Base-by-base conservation (phyloP, 2,113 vertebrate species). In the Orcinus orca region DNA sequence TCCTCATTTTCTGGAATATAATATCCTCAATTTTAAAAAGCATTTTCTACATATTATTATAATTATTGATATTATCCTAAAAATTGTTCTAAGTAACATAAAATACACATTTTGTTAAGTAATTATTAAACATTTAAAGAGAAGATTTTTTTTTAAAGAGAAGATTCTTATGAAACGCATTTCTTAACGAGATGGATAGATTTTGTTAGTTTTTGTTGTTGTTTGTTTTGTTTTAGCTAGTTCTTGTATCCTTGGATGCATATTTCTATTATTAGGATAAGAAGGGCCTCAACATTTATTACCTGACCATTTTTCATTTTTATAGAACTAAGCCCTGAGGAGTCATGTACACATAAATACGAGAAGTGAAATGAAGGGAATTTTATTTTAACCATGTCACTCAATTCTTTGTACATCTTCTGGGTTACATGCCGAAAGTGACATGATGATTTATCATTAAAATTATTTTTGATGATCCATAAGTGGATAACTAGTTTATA, bases 301-400 rank as follows among this genome's bases (percentile, higher is more conserved):
- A 58, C 26, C 33, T 89, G 12, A 17, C 9, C 29, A 60, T 63
- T 65, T 96, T 96, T 92, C 29, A 92, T 33, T 96, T 89, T 90
- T 82, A 87, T 83, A 67, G 53, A 71, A 33, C 23, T 65, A 92
- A 82, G 4, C 50, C 8, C 44, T 96, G 44, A 93, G 36, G 44
- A 87, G 90, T 14, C 5, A 26, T 60, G 17, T 71, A 82, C 6
- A 77, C 53, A 82, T 73, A 63, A 77, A 73, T 84, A 77, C 47
- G 11, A 87, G 60, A 60, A 93, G 67, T 55, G 4, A 14, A 93
- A 79, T 90, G 20, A 25, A 71, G 3, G 5, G n/a, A 63, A 18
- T 87, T 82, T 88, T 88, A 50, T 80, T 93, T 93, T 84, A 90
- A 10, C 12, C 4, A 70, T 50, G 12, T 38, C 33, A 93, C 55